Evolutionary conservation across 2,888 invertebrate species (phyloP).

Genomic region (Chymomyza procnemis): DNA sequence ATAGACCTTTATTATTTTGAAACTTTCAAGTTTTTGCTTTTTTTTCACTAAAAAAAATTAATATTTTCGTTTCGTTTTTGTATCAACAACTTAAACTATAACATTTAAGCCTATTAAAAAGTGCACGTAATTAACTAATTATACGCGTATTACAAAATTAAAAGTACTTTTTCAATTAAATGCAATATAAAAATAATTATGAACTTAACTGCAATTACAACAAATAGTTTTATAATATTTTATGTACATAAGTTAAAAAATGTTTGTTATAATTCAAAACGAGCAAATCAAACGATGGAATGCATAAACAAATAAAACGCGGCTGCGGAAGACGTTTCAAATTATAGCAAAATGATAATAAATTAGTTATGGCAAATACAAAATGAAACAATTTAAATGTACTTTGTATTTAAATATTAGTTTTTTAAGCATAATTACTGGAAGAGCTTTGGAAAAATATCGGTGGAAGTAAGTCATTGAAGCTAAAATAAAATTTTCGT

Average conservation of each 20-base stretch:
- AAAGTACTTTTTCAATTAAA: slow-evolving; percentile 48
- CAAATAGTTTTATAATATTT: slow-evolving; percentile 18
- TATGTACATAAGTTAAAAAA: slow-evolving; percentile 52
- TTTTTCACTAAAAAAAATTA: slow-evolving; percentile 19
- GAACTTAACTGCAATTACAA: slow-evolving; percentile 50
- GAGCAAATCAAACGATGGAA: slow-evolving; percentile 57
- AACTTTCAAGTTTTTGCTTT: neutral
- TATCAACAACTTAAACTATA: slow-evolving; percentile 71
- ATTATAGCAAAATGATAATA: slow-evolving; percentile 60
- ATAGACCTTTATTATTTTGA: slow-evolving; percentile 58
- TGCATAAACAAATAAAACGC: slow-evolving; percentile 59
- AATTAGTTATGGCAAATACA: slow-evolving; percentile 32
- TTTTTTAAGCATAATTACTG: slow-evolving; percentile 54
- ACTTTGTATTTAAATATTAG: slow-evolving; percentile 24
- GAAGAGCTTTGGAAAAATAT: slow-evolving; percentile 72
- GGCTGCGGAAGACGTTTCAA: slow-evolving; percentile 53
- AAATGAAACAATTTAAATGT: slow-evolving; percentile 25
- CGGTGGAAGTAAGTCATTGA: slow-evolving; percentile 64
- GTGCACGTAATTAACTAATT: slow-evolving; percentile 2
- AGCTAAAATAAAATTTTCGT: slow-evolving; percentile 56
- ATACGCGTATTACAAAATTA: slow-evolving; percentile 44
- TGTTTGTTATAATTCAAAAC: slow-evolving; percentile 47
- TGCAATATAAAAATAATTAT: slow-evolving; percentile 45
- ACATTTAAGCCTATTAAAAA: slow-evolving; percentile 16
- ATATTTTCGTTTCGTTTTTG: slow-evolving; percentile 67